Evolutionary conservation across 2,113 vertebrate species (phyloP).

Genomic region (Chaetorhynchus papuensis): DNA sequence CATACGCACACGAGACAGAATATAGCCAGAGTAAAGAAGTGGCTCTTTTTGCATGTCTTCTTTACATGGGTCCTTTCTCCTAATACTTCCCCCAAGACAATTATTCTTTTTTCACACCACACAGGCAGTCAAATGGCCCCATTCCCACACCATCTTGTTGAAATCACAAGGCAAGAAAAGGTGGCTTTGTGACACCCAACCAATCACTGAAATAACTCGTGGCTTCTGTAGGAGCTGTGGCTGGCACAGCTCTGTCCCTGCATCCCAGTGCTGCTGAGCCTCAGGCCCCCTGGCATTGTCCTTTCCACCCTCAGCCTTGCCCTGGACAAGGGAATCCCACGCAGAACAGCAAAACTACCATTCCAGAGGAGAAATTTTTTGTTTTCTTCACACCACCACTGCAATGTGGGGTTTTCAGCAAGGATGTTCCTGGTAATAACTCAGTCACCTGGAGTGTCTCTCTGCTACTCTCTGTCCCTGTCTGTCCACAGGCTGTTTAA

Average conservation of each 20-base stretch:
- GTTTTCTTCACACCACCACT: background rate
- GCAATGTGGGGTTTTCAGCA: fast-evolving
- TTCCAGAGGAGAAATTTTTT: background rate
- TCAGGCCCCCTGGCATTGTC: fast-evolving
- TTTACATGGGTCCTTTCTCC: background rate
- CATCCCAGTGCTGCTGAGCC: background rate
- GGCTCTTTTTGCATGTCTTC: background rate
- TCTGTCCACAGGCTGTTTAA: background rate
- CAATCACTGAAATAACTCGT: background rate
- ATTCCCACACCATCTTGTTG: background rate
- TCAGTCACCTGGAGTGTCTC: background rate
- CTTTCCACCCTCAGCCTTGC: background rate
- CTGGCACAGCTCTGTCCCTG: background rate
- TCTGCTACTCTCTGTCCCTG: background rate
- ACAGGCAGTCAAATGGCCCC: fast-evolving
- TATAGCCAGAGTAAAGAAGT: background rate
- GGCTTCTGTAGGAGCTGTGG: background rate
- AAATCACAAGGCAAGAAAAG: background rate
- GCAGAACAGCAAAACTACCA: background rate
- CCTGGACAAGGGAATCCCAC: background rate
- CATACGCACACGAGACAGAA: background rate
- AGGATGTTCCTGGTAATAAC: background rate
- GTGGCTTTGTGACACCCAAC: background rate
- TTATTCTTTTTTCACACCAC: background rate
- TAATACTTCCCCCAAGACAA: background rate